These are phyloP conservation scores for Sardinella longiceps DNA, from an alignment of 2,797 vertebrate species.

Conservation along the genomic window DNA sequence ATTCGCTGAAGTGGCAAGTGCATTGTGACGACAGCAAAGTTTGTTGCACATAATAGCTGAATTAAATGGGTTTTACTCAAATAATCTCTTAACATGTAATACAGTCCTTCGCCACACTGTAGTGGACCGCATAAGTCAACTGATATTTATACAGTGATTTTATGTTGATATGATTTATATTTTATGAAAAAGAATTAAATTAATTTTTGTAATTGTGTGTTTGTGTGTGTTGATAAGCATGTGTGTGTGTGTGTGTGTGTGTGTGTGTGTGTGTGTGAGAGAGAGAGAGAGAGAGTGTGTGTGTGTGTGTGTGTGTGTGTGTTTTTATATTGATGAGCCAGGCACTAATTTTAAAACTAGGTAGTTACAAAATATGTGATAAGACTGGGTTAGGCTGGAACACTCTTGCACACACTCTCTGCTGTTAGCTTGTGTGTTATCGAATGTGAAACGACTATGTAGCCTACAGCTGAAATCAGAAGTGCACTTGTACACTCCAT, in stretches of 20 bases:
- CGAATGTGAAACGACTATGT: neutral
- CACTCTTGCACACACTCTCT: no score
- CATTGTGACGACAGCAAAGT: conserved; percentile 37
- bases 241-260: conserved; percentile 15
- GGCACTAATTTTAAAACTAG: no score
- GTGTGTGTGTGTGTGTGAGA: neutral
- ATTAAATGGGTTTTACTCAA: neutral
- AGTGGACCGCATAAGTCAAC: neutral
- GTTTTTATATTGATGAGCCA: neutral
- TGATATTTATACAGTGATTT: neutral
- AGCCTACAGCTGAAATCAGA: neutral
- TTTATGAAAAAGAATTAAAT: no score
- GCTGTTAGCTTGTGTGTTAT: no score
- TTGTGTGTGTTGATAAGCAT: neutral
- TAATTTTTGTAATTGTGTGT: no score
- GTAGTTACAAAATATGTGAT: no score
- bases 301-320: neutral
- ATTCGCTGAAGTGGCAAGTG: conserved; percentile 41
- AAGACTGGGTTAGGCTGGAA: no score
- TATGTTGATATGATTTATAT: neutral
- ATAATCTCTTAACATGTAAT: neutral
- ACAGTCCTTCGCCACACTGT: neutral
- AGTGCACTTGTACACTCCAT: neutral
- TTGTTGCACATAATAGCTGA: conserved; percentile 42
- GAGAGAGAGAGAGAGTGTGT: neutral